A percentile compares a stretch with the other conserved stretches of the same genome.
These are phyloP conservation scores for Poecile atricapillus DNA, from an alignment of 2,113 vertebrate genomes.

Conservation along the genomic window DNA sequence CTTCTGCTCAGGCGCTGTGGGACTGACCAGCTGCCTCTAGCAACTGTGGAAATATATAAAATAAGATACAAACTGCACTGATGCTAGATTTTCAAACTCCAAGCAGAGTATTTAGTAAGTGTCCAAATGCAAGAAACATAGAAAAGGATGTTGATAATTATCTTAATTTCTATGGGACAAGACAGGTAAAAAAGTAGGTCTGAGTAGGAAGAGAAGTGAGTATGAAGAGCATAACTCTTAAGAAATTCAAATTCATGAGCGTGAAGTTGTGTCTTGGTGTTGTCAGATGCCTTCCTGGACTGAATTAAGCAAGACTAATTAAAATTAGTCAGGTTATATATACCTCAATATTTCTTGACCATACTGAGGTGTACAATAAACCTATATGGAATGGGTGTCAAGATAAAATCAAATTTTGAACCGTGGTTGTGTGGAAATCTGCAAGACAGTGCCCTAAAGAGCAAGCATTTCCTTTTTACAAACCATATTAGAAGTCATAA, in stretches of 20 bases:
- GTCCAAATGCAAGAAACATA: neutral
- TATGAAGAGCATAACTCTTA: neutral
- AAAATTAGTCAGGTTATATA: neutral
- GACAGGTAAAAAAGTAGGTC: neutral
- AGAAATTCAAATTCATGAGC: neutral
- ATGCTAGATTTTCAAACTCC: neutral
- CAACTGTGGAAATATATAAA: neutral
- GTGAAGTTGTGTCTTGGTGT: neutral
- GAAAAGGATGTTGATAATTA: neutral
- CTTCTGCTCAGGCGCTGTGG: neutral
- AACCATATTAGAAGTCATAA: neutral
- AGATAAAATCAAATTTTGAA: neutral
- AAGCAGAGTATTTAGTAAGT: neutral
- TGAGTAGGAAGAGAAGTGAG: neutral
- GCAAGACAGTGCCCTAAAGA: neutral
- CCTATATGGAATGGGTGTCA: neutral
- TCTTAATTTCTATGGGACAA: neutral
- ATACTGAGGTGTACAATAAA: neutral
- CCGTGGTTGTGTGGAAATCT: neutral
- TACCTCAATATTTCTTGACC: neutral
- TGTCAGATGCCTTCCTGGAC: neutral
- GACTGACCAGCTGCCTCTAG: conserved; percentile 14
- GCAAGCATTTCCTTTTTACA: neutral
- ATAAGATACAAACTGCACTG: neutral
- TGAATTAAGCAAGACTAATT: neutral